phyloP scores from a whole-genome alignment of 2,888 invertebrate species.

The Tenthredo scrophulariae region DNA sequence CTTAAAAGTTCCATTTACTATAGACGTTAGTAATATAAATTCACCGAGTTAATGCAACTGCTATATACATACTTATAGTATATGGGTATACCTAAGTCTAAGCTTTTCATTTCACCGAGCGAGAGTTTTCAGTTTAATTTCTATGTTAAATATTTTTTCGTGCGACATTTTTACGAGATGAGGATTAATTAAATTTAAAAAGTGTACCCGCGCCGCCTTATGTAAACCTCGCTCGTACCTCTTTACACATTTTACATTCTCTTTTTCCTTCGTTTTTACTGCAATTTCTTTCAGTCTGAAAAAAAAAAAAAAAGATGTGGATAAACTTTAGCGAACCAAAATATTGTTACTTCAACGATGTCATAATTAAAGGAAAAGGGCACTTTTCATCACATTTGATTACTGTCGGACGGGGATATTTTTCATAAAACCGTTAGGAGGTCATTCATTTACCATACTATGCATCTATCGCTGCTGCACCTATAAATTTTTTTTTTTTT shows the following conservation, averaged over 20 bases:
- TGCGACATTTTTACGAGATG: conserved; percentile 36
- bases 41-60: background rate
- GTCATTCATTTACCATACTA: background rate
- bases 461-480: background rate
- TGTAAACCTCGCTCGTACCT: conserved; percentile 48
- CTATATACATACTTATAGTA: background rate
- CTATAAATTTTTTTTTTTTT: background rate
- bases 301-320: background rate
- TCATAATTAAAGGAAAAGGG: background rate
- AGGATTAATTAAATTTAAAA: conserved; percentile 49
- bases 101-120: conserved; percentile 16
- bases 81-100: background rate
- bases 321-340: background rate
- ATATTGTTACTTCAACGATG: conserved; percentile 34
- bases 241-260: conserved; percentile 44
- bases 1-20: conserved; percentile 21
- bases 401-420: background rate
- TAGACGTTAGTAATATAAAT: background rate
- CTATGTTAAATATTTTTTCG: conserved; percentile 34
- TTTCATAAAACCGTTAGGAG: background rate
- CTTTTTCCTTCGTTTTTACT: conserved; percentile 40
- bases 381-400: background rate
- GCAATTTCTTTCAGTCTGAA: conserved; percentile 45
- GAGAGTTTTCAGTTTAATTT: conserved; percentile 35
- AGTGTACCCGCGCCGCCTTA: conserved; percentile 12